Conservation (phyloP, 2,797 vertebrate genomes). For the Pelochelys cantorii region DNA sequence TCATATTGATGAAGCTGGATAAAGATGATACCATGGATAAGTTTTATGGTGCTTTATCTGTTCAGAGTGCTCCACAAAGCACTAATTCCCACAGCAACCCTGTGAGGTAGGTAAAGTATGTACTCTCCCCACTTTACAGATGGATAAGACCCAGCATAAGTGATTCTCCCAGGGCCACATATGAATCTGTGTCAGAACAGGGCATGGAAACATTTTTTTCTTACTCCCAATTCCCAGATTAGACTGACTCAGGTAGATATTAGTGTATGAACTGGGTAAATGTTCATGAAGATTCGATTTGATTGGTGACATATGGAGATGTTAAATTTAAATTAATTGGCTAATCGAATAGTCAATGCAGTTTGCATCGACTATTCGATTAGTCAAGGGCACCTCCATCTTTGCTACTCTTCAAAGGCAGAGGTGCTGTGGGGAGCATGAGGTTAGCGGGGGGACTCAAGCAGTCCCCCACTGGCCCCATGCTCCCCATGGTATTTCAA, state of each 20-base stretch:
- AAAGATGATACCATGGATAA: not conserved
- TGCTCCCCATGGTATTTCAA: too few species aligned
- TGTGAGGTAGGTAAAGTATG: not conserved
- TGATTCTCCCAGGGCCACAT: not conserved
- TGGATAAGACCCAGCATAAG: conserved; percentile 29
- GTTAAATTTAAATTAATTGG: too few species aligned
- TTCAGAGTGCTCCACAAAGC: not conserved
- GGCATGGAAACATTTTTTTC: not conserved
- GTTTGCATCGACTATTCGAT: too few species aligned
- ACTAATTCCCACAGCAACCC: not conserved
- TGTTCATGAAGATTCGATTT: not conserved
- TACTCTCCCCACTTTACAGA: not conserved
- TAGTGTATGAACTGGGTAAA: accelerated
- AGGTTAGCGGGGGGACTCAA: too few species aligned
- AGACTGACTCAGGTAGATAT: accelerated
- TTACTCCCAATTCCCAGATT: not conserved
- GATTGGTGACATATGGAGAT: too few species aligned
- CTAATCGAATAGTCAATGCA: too few species aligned
- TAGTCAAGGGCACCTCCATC: too few species aligned
- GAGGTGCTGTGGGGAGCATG: too few species aligned
- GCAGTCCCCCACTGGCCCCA: too few species aligned
- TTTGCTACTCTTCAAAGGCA: too few species aligned
- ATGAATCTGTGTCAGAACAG: not conserved
- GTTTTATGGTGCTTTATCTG: not conserved
- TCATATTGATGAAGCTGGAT: not conserved